Evolutionary conservation across 2,888 invertebrate genomes (phyloP).

Genomic region (Ectemnius continuus): DNA sequence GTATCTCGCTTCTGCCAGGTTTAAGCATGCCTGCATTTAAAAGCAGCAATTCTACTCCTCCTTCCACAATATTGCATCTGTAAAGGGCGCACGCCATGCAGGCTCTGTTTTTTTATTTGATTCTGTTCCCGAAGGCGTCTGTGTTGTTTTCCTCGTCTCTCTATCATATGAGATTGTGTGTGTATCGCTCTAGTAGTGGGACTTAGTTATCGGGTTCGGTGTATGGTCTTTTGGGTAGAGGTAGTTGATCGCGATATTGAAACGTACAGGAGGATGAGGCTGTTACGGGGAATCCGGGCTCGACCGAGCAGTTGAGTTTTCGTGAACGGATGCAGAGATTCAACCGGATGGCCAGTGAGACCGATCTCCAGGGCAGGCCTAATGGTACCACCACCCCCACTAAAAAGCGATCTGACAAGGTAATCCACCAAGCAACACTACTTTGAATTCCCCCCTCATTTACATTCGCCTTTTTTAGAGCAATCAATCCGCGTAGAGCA

Average conservation of each 20-base stretch:
- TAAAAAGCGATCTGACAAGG: slow-evolving; percentile 83
- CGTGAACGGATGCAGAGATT: slow-evolving; percentile 96
- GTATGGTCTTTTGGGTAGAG: slow-evolving; percentile 1
- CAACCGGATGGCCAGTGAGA: slow-evolving; percentile 93
- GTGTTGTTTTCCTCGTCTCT: background rate
- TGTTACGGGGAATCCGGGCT: slow-evolving; percentile 63
- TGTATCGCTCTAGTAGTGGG: slow-evolving; percentile 28
- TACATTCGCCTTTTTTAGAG: slow-evolving; percentile 16
- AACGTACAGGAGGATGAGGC: slow-evolving; percentile 73
- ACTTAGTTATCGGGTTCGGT: slow-evolving; percentile 13
- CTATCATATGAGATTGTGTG: slow-evolving; percentile 1
- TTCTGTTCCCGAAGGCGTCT: background rate
- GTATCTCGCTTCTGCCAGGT: too few species aligned
- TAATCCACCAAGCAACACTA: slow-evolving; percentile 69
- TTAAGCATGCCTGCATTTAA: too few species aligned
- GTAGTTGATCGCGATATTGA: slow-evolving; percentile 35
- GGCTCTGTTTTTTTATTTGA: background rate
- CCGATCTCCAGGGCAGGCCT: slow-evolving; percentile 77
- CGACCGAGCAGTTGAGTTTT: slow-evolving; percentile 86
- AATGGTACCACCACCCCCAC: slow-evolving; percentile 71
- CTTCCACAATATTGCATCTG: too few species aligned
- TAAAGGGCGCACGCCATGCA: too few species aligned
- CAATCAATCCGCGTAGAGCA: background rate
- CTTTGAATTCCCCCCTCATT: slow-evolving; percentile 9
- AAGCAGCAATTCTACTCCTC: too few species aligned